These are phyloP conservation scores for Caenorhabditis sp. DNA, from an alignment of 2,888 invertebrate genomes.

Conservation along the genomic window DNA sequence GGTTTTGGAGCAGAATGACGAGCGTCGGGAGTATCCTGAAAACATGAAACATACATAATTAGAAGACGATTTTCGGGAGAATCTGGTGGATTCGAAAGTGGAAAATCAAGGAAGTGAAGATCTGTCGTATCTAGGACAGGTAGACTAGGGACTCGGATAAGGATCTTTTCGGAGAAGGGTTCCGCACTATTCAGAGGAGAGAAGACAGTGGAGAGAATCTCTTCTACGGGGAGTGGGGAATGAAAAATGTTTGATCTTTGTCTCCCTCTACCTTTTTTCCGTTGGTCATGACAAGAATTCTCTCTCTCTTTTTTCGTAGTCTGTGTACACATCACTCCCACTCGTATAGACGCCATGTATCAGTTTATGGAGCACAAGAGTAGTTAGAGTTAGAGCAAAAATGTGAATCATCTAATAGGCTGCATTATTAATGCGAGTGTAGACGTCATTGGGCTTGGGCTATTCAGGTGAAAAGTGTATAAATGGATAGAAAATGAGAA, in stretches of 20 bases:
- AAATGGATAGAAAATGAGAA: too few species aligned
- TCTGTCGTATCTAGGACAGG: slow-evolving; percentile 17
- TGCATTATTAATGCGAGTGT: too few species aligned
- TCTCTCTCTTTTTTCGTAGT: slow-evolving; percentile 3
- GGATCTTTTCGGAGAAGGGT: slow-evolving; percentile 2
- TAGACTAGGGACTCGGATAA: slow-evolving; percentile 18
- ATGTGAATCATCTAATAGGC: too few species aligned
- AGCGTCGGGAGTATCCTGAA: slow-evolving; percentile 62
- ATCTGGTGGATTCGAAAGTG: not conserved
- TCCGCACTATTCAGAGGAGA: slow-evolving; percentile 27
- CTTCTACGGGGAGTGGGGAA: not conserved
- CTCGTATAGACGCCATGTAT: not conserved
- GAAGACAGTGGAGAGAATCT: not conserved
- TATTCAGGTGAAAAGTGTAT: too few species aligned
- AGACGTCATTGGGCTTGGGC: too few species aligned
- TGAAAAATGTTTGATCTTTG: slow-evolving; percentile 23
- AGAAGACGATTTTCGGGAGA: not conserved
- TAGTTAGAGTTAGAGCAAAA: too few species aligned
- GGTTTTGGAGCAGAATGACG: slow-evolving; percentile 64
- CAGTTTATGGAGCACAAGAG: too few species aligned
- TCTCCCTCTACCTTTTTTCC: not conserved
- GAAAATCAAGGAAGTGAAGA: not conserved
- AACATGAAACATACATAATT: too few species aligned
- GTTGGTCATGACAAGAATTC: too few species aligned
- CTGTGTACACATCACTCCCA: slow-evolving; percentile 41